Evolutionary conservation across 2,797 vertebrate genomes (phyloP), one percentile per base, ranked within the genome.

Genomic region (Oceanodroma leucorhoa): DNA sequence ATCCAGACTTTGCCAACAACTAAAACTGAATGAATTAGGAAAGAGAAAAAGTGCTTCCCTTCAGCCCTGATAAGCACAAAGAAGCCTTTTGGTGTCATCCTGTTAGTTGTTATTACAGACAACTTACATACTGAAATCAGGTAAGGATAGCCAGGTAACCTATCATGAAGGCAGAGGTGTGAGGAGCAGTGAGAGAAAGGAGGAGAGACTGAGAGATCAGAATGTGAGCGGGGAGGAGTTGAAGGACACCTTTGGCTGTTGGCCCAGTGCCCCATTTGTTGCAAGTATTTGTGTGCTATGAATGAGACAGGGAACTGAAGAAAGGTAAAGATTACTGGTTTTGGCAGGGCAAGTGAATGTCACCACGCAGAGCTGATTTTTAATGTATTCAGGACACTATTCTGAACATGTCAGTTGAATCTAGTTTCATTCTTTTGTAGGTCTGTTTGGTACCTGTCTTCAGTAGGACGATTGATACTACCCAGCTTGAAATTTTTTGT

Each of bases 11-110:
- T 50, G 54, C 24, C 73, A 87, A 50, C 60, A 69, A 58, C 30
- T 83, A 54, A 93, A 84, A 51, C 19, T 15, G 54, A 95, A 80
- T 60, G 13, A 88, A 90, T 84, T 64, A 69, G 26, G 50, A 80
- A 75, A 62, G 71, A 29, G 29, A 46, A 51, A 57, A 57, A 54
- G 11, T 32, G 4, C 46, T 87, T 79, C 50, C 14, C 7, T 88
- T 95, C 54, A 78, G 41, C 20, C 32, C 34, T 32, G n/a, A 14
- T 86, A 82, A 83, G 43, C 48, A 15, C 34, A 82, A 27, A 0
- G 2, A 83, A 83, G 5, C 4, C 16, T 53, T 83, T 64, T 77
- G 64, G 8, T 62, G 23, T 83, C 51, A 45, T 32, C 55, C 43
- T 45, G 2, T 73, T 76, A 10, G 13, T 41, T 87, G 45, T 6